Percentiles rank a stretch among this genome's conserved stretches.
Conservation (phyloP, 2,888 invertebrate species). For the Diadromus collaris region DNA sequence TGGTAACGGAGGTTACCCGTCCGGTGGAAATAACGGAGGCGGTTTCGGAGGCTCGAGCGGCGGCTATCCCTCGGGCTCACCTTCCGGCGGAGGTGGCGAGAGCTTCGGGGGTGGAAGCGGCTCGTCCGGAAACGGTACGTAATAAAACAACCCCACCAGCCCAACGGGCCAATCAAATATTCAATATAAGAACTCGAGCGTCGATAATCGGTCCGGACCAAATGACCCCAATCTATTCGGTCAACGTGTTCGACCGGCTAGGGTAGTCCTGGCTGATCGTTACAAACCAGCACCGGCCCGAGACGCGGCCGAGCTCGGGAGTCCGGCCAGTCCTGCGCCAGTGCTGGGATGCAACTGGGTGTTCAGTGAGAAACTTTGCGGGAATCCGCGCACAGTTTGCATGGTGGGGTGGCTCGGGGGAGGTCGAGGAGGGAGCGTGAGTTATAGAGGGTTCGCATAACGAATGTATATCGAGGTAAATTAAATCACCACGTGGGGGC, state of each 20-base stretch:
- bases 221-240: constrained; percentile 30
- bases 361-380: constrained; percentile 41
- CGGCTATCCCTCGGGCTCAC: constrained; percentile 65
- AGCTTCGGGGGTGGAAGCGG: constrained; percentile 57
- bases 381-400: constrained; percentile 13
- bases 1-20: constrained; percentile 64
- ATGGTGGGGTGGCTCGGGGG: too few species aligned
- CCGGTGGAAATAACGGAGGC: constrained; percentile 64
- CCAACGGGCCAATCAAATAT: constrained; percentile 38
- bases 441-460: constrained; percentile 56
- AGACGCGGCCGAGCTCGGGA: too few species aligned
- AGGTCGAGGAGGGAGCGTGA: constrained; percentile 43
- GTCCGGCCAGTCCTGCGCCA: neutral
- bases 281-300: neutral
- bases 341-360: constrained; percentile 5
- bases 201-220: neutral
- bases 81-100: constrained; percentile 58
- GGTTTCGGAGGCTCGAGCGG: constrained; percentile 64
- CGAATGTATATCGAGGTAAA: constrained; percentile 59
- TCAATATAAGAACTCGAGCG: constrained; percentile 19
- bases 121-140: constrained; percentile 58
- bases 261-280: too few species aligned
- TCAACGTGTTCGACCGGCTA: neutral
- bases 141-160: constrained; percentile 32
- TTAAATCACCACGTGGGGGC: constrained; percentile 54